phyloP scores from a whole-genome alignment of 1,140 invertebrate species.

The Solenopsis invicta region DNA sequence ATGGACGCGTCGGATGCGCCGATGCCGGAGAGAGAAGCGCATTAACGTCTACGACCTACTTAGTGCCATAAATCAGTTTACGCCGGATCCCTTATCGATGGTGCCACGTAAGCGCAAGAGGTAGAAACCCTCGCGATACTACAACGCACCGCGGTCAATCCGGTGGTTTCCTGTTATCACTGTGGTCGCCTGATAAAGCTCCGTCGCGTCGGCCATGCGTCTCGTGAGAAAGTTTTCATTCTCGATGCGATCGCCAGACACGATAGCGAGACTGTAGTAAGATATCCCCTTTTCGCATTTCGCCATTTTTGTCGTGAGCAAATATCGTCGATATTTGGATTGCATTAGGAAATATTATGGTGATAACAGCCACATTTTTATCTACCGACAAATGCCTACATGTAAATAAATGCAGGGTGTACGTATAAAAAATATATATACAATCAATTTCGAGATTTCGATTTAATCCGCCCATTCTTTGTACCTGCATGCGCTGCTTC shows the following conservation, averaged over 20 bases:
- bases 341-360: neutral
- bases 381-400: neutral
- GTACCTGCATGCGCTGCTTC: too few species aligned
- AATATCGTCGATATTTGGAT: neutral
- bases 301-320: neutral
- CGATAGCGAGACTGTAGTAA: constrained; percentile 1
- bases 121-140: constrained; percentile 5
- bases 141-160: constrained; percentile 36
- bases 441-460: neutral
- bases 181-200: constrained; percentile 48
- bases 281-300: constrained; percentile 12
- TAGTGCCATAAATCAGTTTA: constrained; percentile 77
- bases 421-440: too few species aligned
- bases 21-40: constrained; percentile 61
- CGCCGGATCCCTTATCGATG: constrained; percentile 73
- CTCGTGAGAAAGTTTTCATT: constrained; percentile 73
- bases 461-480: neutral
- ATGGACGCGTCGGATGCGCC: constrained; percentile 38
- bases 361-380: neutral
- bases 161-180: constrained; percentile 66
- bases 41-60: constrained; percentile 76
- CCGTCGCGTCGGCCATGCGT: constrained; percentile 56
- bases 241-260: constrained; percentile 36
- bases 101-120: constrained; percentile 66
- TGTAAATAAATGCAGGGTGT: neutral